Percentiles rank a stretch among this genome's conserved stretches.
phyloP scores from a whole-genome alignment of 2,888 invertebrate species.

The Venusia cambrica region DNA sequence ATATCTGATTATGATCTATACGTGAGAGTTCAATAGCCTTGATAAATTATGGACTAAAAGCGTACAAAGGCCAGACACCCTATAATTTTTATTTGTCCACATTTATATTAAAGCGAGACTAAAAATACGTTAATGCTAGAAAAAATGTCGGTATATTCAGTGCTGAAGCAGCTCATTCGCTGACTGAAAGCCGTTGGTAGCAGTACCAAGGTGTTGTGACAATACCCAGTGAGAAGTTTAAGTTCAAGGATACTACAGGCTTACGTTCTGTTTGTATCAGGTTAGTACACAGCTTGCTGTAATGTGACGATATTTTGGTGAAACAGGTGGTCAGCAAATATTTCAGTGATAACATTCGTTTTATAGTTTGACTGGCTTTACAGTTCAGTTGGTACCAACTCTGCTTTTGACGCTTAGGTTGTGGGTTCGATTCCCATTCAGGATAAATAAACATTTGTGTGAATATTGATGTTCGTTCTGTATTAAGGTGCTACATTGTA shows the following conservation, averaged over 20 bases:
- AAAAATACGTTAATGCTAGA: constrained; percentile 62
- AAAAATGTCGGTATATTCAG: constrained; percentile 58
- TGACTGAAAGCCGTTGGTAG: constrained; percentile 50
- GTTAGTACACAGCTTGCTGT: constrained; percentile 38
- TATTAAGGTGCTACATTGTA: too few relatives aligned
- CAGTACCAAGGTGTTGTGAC: constrained; percentile 39
- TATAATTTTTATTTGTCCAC: constrained; percentile 45
- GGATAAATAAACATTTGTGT: too few relatives aligned
- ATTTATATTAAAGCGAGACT: constrained; percentile 48
- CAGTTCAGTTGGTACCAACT: too few relatives aligned
- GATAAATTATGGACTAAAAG: constrained; percentile 17
- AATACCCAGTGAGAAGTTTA: constrained; percentile 47
- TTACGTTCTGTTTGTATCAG: constrained; percentile 41
- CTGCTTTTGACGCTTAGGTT: too few relatives aligned
- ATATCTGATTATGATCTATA: constrained; percentile 20
- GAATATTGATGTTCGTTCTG: too few relatives aligned
- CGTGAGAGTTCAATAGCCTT: constrained; percentile 37
- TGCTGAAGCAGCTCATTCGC: constrained; percentile 55
- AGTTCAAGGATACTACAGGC: constrained; percentile 59
- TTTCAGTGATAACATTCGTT: too few relatives aligned
- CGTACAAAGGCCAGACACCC: constrained; percentile 20
- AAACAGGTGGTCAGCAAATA: constrained; percentile 20
- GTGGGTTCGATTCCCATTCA: too few relatives aligned
- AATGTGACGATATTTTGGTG: constrained; percentile 16
- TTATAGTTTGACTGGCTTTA: too few relatives aligned